Evolutionary conservation across 1,140 invertebrate species (phyloP).

Genomic region (Gryon sp.): DNA sequence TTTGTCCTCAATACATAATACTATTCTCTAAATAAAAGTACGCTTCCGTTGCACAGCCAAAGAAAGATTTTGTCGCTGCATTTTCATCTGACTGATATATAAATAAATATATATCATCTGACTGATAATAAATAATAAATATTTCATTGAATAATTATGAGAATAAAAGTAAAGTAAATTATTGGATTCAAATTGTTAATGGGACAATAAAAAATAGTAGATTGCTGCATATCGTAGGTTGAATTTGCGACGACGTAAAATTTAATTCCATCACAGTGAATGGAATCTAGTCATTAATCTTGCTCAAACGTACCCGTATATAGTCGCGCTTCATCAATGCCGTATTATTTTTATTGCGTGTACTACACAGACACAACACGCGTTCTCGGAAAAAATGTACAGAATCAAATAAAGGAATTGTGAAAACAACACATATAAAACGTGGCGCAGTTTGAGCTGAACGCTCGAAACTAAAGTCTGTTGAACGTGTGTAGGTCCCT

Average conservation of each 20-base stretch:
- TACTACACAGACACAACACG: conserved; percentile 13
- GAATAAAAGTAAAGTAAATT: neutral
- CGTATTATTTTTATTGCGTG: conserved; percentile 31
- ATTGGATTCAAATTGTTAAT: neutral
- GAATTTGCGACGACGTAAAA: conserved; percentile 23
- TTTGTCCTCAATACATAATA: too few species aligned
- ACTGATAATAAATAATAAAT: too few species aligned
- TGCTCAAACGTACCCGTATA: conserved; percentile 31
- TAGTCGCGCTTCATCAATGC: conserved; percentile 12
- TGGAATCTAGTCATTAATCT: conserved; percentile 33
- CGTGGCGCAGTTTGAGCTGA: too few species aligned
- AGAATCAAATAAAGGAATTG: conserved; percentile 6
- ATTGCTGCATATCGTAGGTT: conserved; percentile 9
- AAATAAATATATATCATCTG: too few species aligned
- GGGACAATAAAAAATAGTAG: too few species aligned
- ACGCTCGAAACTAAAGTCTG: neutral
- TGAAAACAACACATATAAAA: conserved; percentile 31
- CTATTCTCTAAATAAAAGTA: too few species aligned
- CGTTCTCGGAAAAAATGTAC: conserved; percentile 49
- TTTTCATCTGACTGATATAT: too few species aligned
- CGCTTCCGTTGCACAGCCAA: too few species aligned
- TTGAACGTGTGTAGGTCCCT: conserved; percentile 4
- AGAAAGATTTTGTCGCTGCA: too few species aligned
- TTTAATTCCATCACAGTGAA: conserved; percentile 25
- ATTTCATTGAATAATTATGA: too few species aligned